phyloP scores from a whole-genome alignment of 2,888 invertebrate species.

The Didymodactylos carnosus region DNA sequence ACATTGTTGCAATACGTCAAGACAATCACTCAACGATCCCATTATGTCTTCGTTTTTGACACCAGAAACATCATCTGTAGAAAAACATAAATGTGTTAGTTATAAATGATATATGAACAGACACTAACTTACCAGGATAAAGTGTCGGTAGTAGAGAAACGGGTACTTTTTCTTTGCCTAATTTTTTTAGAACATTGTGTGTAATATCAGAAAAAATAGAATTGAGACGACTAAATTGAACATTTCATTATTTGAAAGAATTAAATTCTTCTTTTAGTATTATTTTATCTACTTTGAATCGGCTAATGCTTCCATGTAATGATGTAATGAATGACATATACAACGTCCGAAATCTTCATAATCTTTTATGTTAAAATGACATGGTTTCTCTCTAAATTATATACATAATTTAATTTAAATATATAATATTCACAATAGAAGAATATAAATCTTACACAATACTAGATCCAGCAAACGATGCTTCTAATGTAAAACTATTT shows the following conservation, averaged over 20 bases:
- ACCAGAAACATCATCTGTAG: too few relatives aligned
- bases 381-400: neutral
- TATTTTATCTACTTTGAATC: neutral
- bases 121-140: neutral
- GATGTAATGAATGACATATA: neutral
- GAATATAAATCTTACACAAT: conserved; percentile 15
- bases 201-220: neutral
- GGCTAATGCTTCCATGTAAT: neutral
- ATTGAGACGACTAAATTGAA: neutral
- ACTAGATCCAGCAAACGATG: conserved; percentile 28
- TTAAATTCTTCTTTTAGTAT: neutral
- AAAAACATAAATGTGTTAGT: too few relatives aligned
- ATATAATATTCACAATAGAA: neutral
- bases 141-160: neutral
- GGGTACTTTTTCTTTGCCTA: neutral
- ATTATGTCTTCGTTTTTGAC: too few relatives aligned
- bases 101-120: too few relatives aligned
- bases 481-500: conserved; percentile 78
- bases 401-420: neutral
- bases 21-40: neutral
- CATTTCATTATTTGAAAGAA: neutral
- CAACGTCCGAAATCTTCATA: neutral
- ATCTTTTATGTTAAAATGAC: neutral
- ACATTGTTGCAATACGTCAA: neutral
- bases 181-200: neutral